Evolutionary conservation across 2,797 vertebrate species (phyloP), one percentile per base, ranked within the genome.

Genomic region (Enteromius treurensis): DNA sequence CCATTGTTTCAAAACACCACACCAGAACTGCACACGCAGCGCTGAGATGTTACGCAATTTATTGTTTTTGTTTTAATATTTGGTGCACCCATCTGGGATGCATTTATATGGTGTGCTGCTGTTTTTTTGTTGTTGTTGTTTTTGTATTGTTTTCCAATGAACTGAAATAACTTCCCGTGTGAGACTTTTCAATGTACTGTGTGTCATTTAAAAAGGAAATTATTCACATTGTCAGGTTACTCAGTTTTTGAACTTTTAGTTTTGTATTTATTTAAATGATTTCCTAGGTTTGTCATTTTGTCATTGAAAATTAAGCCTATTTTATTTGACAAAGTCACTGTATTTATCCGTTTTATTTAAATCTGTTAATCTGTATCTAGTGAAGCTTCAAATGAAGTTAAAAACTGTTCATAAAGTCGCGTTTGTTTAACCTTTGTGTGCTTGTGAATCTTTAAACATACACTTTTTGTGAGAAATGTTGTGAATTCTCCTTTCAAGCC

Each of bases 201-300:
- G 26, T 67, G n/a, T 23, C 15, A 8, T 62, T 81, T 64, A 60
- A 8, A 9, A 64, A n/a, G 40, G 7, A 47, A 81, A 76, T 79
- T 23, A 75, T 67, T 85, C 32, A 77, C 49, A 37, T 5, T 40
- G 19, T 60, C 17, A 60, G 34, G 55, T 80, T 79, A 74, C 51
- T 55, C 19, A 26, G 13, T 65, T 64, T 7, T 40, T 64, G 21
- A 32, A 32, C 19, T 32, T 51, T 65, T 51, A 45, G 45, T 53
- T 70, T 77, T 74, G 6, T 21, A 64, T 87, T 67, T 51, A 81
- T 78, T 53, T 34, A 81, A 62, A 53, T 70, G 26, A 34, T 0
- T 19, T n/a, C 13, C 79, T 67, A 51, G 64, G 19, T 77, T 86
- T 67, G 13, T 6, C 73, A 78, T 82, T 82, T 79, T 65, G 40